Percentiles rank a stretch among this genome's conserved stretches.
Evolutionary conservation across 2,113 vertebrate species (phyloP).

Genomic region (Alethe diademata): DNA sequence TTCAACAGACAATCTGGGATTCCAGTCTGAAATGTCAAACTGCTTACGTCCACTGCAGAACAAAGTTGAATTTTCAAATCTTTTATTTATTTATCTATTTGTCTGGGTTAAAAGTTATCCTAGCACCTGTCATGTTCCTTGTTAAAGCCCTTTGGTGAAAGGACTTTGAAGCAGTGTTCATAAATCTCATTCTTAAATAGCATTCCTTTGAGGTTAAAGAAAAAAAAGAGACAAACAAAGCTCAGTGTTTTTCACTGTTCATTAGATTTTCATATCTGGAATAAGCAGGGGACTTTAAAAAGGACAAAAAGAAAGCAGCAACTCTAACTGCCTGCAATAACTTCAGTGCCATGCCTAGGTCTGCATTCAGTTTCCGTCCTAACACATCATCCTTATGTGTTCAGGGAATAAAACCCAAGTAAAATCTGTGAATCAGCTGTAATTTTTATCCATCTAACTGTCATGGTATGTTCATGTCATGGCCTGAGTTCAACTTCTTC

Average conservation of each 20-base stretch:
- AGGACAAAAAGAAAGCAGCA: background rate
- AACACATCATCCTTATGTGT: accelerated
- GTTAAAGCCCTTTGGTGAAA: conserved; percentile 26
- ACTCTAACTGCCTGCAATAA: background rate
- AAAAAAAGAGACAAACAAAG: background rate
- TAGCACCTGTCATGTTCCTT: conserved; percentile 17
- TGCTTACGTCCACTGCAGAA: background rate
- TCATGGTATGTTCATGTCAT: background rate
- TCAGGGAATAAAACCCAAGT: background rate
- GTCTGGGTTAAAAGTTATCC: background rate
- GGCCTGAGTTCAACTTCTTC: background rate
- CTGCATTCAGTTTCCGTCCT: background rate
- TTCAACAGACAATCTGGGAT: background rate
- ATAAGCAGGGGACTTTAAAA: background rate
- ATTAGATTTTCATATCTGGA: conserved; percentile 32
- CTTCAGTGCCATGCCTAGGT: background rate
- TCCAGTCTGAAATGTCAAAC: conserved; percentile 47
- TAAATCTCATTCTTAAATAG: conserved; percentile 15
- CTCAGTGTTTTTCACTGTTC: background rate
- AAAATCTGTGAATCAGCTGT: background rate
- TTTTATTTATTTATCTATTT: conserved; percentile 48
- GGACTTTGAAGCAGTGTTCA: conserved; percentile 24
- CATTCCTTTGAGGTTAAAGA: background rate
- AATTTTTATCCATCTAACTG: background rate
- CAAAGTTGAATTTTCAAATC: conserved; percentile 49